Base-by-base conservation (phyloP, 2,888 invertebrate genomes). In the Poecilus cupreus region DNA sequence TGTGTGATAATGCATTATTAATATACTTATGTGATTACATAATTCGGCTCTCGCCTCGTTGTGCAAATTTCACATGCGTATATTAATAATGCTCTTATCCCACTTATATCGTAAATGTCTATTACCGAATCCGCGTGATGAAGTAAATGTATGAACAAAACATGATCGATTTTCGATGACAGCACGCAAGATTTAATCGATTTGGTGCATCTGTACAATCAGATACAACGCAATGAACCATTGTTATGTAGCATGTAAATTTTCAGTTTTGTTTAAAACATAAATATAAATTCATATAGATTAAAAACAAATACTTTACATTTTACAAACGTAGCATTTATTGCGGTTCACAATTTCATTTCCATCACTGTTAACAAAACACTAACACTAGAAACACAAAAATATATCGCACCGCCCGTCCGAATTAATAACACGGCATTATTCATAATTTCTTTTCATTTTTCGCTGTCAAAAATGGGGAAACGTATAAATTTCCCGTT, bases 361-460 rank as follows among this genome's bases (percentile, higher is more conserved):
- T 18, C 51, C 16, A 68, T 68, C 32, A 68, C 32, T 37, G 32
- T 20, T 68, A 68, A 68, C 64, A 68, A 68, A 68, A 37, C 64
- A 57, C 57, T 57, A 57, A 8, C 57, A 37, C 64, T 26, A 60
- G 1, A 8, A 11, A 68, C 37, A 68, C 16, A 51, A 51, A 68
- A 68, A 68, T 68, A 68, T 68, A 68, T 68, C 37, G 37, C 18
- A 10, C 11, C 6, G 60, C 0, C 18, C 13, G 64, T 68, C 64
- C 26, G 60, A 46, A 78, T 78, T 78, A 78, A 78, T 78, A 78
- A 43, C 78, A n/a, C 13, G 22, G 64, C 64, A 78, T 78, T 60
- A 78, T 78, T 78, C 78, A 78, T 64, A 60, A 77, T 78, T 64
- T 78, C 64, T 78, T 78, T 78, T 78, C 78, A 78, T 78, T 54